Percentiles rank a stretch among this genome's conserved stretches.
Evolutionary conservation across 2,888 invertebrate species (phyloP).

Genomic region (Sphaerophoria rueppellii): DNA sequence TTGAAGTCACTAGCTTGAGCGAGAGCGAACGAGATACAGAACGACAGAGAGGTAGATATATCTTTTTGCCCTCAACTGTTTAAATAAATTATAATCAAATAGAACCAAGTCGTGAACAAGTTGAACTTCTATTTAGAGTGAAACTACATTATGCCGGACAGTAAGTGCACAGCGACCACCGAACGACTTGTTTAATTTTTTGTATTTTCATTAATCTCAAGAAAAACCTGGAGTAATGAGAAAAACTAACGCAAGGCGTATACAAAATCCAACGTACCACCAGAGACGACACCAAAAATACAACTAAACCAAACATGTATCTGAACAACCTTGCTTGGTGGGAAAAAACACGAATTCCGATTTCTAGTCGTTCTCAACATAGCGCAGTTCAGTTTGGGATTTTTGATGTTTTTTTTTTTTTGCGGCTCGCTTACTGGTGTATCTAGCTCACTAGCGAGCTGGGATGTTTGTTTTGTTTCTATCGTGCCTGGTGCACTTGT

Average conservation of each 20-base stretch:
- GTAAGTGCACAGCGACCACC: slow-evolving; percentile 10
- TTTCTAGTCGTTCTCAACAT: slow-evolving; percentile 68
- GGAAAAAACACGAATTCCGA: slow-evolving; percentile 70
- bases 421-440: not conserved
- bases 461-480: slow-evolving; percentile 1
- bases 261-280: slow-evolving; percentile 19
- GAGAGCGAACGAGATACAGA: too few relatives aligned
- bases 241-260: slow-evolving; percentile 16
- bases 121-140: slow-evolving; percentile 43
- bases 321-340: slow-evolving; percentile 64
- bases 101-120: slow-evolving; percentile 24
- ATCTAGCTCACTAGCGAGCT: not conserved
- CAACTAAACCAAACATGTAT: slow-evolving; percentile 71
- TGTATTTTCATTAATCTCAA: slow-evolving; percentile 1
- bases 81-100: slow-evolving; percentile 13
- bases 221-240: not conserved
- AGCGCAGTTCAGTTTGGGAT: slow-evolving; percentile 49
- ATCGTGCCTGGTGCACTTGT: slow-evolving; percentile 5
- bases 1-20: slow-evolving; percentile 4
- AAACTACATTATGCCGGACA: slow-evolving; percentile 13
- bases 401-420: not conserved
- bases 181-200: slow-evolving; percentile 2
- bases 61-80: not conserved
- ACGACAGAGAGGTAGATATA: not conserved
- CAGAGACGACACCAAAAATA: slow-evolving; percentile 63